A percentile compares a stretch with the other conserved stretches of the same genome.
phyloP scores from a whole-genome alignment of 2,888 invertebrate species.

The Penaeus monodon region DNA sequence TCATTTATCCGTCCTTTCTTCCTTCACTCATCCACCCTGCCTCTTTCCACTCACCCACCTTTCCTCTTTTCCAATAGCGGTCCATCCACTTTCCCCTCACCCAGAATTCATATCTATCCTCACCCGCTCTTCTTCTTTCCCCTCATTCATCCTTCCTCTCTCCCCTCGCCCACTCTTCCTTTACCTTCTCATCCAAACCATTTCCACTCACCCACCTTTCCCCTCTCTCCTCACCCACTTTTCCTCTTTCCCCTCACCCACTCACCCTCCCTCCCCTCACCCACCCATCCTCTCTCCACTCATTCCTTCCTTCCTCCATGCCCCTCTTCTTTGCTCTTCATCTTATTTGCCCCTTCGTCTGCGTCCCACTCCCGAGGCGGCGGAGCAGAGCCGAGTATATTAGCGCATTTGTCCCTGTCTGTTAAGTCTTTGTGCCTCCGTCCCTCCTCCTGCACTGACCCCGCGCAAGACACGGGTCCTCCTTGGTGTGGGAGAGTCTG shows the following conservation, averaged over 20 bases:
- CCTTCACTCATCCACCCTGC: background rate
- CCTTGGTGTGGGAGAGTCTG: too few relatives aligned
- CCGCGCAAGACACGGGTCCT: too few relatives aligned
- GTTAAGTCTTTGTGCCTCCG: too few relatives aligned
- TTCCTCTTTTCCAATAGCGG: background rate
- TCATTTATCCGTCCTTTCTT: background rate
- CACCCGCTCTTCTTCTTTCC: background rate
- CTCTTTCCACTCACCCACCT: background rate
- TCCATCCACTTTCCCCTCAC: background rate
- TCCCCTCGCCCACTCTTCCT: background rate
- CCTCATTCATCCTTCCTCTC: background rate
- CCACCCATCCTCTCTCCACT: background rate
- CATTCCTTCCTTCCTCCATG: background rate
- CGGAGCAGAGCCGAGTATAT: too few relatives aligned
- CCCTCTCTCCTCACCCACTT: background rate
- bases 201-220: background rate
- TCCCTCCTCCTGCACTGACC: too few relatives aligned
- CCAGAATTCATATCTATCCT: too few relatives aligned
- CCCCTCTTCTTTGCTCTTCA: too few relatives aligned
- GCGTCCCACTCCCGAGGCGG: too few relatives aligned
- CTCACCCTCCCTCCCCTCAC: background rate
- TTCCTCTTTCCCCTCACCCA: background rate
- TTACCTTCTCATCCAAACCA: background rate
- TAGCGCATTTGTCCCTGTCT: too few relatives aligned
- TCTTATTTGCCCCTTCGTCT: too few relatives aligned